Evolutionary conservation across 2,113 vertebrate genomes (phyloP).

Genomic region (Xenotilapia leptura): DNA sequence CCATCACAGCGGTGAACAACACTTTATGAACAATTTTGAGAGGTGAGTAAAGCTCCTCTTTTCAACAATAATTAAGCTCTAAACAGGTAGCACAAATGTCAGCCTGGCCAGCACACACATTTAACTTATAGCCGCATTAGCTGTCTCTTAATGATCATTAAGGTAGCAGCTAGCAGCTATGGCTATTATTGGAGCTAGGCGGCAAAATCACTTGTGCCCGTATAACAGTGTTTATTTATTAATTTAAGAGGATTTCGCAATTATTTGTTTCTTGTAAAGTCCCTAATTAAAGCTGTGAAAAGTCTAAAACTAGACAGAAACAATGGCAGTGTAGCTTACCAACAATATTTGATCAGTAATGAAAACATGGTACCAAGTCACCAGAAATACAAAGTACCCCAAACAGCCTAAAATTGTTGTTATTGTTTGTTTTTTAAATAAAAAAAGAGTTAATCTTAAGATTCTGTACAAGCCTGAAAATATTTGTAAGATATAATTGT

Average conservation of each 20-base stretch:
- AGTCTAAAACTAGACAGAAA: neutral
- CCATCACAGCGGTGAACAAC: neutral
- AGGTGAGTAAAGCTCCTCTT: neutral
- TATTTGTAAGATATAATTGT: neutral
- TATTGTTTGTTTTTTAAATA: neutral
- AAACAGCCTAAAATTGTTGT: neutral
- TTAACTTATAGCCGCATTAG: neutral
- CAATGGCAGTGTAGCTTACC: rapidly evolving
- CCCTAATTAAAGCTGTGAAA: neutral
- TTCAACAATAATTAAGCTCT: neutral
- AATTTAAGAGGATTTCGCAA: rapidly evolving
- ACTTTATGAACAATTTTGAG: neutral
- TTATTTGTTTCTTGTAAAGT: neutral
- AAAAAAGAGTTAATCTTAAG: neutral
- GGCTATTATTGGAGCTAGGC: neutral
- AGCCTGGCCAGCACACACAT: neutral
- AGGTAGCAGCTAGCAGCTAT: neutral
- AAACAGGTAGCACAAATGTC: neutral
- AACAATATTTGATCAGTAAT: neutral
- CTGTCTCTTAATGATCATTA: neutral
- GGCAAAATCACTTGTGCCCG: neutral
- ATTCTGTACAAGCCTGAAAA: neutral
- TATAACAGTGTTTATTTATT: neutral
- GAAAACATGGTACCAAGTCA: neutral
- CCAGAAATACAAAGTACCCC: neutral